Conservation (phyloP, 1,140 invertebrate genomes). For the Lethocerus indicus region DNA sequence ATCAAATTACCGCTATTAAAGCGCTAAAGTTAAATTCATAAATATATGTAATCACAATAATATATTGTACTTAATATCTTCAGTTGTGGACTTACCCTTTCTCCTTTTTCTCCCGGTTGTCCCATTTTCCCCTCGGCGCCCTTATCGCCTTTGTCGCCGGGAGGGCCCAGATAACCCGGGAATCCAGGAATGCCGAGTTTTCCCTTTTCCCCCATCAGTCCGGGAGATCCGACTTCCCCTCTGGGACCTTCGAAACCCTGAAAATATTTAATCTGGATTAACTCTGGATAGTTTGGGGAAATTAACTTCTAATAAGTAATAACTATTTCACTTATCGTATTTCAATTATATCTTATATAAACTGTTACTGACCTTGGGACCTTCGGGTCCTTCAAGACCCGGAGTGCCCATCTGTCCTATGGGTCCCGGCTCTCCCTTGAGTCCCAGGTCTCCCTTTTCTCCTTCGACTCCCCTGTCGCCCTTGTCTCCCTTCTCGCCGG, state of each 20-base stretch:
- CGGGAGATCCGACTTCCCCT: constrained; percentile 52
- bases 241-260: constrained; percentile 53
- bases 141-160: constrained; percentile 56
- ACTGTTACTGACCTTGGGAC: constrained; percentile 61
- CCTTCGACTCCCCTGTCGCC: constrained; percentile 51
- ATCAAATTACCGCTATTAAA: too few species aligned
- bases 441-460: constrained; percentile 56
- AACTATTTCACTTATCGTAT: neutral
- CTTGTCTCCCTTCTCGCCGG: constrained; percentile 48
- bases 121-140: constrained; percentile 47
- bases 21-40: too few species aligned
- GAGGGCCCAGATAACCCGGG: constrained; percentile 33
- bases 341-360: neutral
- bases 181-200: constrained; percentile 32
- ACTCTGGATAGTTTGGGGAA: neutral
- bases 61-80: too few species aligned
- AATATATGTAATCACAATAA: too few species aligned
- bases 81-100: constrained; percentile 30
- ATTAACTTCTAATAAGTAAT: constrained; percentile 10
- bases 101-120: constrained; percentile 37
- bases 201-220: constrained; percentile 37
- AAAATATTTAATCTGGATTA: too few species aligned
- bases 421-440: constrained; percentile 54
- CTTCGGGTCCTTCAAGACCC: constrained; percentile 69
- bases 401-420: constrained; percentile 43